These are phyloP conservation scores for Lemur catta DNA, from an alignment of 2,797 vertebrate genomes.

Conservation along the genomic window DNA sequence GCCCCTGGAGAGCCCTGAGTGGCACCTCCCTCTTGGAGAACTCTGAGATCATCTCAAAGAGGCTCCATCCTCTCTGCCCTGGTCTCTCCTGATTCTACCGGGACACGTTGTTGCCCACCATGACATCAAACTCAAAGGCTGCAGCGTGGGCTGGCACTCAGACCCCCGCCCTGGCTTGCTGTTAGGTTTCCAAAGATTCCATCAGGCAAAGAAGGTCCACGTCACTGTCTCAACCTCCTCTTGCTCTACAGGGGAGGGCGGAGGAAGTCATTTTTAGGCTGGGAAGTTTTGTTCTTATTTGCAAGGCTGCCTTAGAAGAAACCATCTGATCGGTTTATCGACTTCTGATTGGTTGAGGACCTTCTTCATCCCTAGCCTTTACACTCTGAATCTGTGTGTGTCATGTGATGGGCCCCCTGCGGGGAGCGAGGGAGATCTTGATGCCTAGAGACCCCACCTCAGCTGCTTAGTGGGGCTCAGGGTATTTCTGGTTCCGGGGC, in stretches of 20 bases:
- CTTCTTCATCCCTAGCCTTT: neutral
- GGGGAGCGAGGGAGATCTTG: neutral
- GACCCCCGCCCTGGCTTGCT: neutral
- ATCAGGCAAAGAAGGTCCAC: neutral
- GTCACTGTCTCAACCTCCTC: neutral
- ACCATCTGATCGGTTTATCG: neutral
- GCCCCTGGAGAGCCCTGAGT: neutral
- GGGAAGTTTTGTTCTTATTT: neutral
- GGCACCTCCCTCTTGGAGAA: neutral
- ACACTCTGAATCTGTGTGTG: neutral
- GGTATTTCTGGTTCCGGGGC: neutral
- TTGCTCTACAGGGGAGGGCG: neutral
- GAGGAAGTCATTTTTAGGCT: neutral
- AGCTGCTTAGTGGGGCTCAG: neutral
- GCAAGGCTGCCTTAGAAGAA: neutral
- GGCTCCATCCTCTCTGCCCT: neutral
- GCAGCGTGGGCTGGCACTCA: fast-evolving
- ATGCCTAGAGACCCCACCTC: neutral
- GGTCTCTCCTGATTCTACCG: neutral
- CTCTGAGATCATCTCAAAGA: neutral
- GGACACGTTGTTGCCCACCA: too few relatives aligned
- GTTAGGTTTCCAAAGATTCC: neutral
- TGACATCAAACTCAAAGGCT: neutral
- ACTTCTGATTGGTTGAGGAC: neutral
- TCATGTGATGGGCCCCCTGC: neutral